Evolutionary conservation across 2,113 vertebrate species (phyloP), one percentile per base, ranked within the genome.

Genomic region (Carassius auratus): DNA sequence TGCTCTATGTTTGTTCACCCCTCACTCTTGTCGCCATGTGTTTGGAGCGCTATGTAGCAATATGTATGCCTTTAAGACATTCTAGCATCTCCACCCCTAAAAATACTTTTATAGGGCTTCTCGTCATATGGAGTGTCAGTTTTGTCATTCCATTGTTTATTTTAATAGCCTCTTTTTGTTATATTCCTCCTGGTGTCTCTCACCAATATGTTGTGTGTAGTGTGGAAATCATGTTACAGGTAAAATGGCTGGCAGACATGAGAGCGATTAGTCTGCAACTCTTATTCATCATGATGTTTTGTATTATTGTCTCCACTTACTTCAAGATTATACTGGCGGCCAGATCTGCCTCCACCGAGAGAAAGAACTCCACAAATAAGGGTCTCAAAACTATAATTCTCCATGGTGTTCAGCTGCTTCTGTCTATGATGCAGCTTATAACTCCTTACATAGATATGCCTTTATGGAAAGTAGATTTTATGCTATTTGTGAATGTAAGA

Each of bases 321-420:
- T 38, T 89, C 21, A 90, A 85, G 61, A 87, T 91, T 26, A 79
- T 89, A 85, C 5, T 57, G 50, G 89, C 79, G 21, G 90, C 91
- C 23, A 59, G 36, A n/a, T 86, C 85, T 14, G 84, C 87, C 2
- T 81, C 83, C 2, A 45, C 81, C 5, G 86, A 86, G 8, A 84
- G 84, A 12, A 88, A 77, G 17, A 85, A 78, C 2, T 87, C 82
- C 0, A 68, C 85, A 1, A 45, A 84, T 23, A 92, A 90, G 42
- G 85, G 88, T 69, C 85, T 78, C 7, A 85, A 59, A 52, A 92
- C 91, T 5, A 83, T 92, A 42, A 8, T 89, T 6, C 86, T 92
- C 13, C 91, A 92, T 77, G 89, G 61, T 0, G 26, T 89, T 81
- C 91, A 91, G 76, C 55, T 92, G 13, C 33, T 90, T n/a, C 57